Conservation (phyloP, 2,797 vertebrate species). For the Peromyscus eremicus region DNA sequence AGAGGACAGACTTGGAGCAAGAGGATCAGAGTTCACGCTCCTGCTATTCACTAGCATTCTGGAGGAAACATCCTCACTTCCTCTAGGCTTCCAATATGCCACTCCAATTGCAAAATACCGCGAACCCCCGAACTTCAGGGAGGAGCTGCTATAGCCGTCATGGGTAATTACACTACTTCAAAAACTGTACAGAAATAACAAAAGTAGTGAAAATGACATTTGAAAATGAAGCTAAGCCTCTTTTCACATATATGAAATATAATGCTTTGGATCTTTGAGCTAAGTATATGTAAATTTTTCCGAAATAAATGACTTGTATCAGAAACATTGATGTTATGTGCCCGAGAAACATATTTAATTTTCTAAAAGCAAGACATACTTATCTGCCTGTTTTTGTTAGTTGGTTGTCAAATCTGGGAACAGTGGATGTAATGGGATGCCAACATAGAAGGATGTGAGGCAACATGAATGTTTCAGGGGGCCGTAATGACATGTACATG, state of each 20-base stretch:
- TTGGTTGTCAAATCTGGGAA: slow-evolving; percentile 63
- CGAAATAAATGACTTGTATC: slow-evolving; percentile 62
- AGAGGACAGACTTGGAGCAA: background rate
- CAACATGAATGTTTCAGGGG: slow-evolving; percentile 20
- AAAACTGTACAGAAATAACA: slow-evolving; percentile 56
- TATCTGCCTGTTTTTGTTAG: slow-evolving; percentile 69
- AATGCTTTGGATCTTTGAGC: slow-evolving; percentile 14
- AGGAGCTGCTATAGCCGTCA: background rate
- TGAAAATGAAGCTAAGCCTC: slow-evolving; percentile 29
- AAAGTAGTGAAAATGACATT: slow-evolving; percentile 37
- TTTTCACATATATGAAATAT: background rate
- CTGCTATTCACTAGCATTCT: background rate
- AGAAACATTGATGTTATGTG: slow-evolving; percentile 42
- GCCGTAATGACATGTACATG: slow-evolving; percentile 30
- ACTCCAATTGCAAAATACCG: background rate
- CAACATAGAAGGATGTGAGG: slow-evolving; percentile 47
- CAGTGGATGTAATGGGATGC: slow-evolving; percentile 44
- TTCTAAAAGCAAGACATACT: slow-evolving; percentile 70
- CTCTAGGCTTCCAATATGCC: background rate
- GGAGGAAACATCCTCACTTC: slow-evolving; percentile 20
- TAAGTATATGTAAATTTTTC: slow-evolving; percentile 58
- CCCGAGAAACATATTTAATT: slow-evolving; percentile 65
- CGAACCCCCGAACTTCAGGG: background rate
- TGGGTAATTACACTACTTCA: background rate
- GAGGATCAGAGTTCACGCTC: background rate